phyloP scores from a whole-genome alignment of 2,113 vertebrate genomes.

The Paralichthys olivaceus region DNA sequence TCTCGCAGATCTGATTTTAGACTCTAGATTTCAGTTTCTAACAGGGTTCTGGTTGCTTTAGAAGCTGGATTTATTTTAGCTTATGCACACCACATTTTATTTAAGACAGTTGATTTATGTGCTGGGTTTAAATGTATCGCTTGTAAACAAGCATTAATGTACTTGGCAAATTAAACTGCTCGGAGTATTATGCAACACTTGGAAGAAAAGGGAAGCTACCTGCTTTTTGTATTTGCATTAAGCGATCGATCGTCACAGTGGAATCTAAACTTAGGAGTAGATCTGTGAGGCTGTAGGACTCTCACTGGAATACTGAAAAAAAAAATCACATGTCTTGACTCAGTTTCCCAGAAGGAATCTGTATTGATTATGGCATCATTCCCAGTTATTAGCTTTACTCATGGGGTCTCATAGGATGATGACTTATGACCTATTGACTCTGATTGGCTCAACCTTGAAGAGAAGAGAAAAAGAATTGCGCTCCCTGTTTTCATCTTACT shows the following conservation, averaged over 20 bases:
- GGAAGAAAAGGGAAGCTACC: constrained; percentile 19
- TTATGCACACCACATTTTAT: background rate
- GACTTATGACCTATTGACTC: constrained; percentile 13
- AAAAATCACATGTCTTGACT: constrained; percentile 43
- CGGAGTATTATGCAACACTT: constrained; percentile 37
- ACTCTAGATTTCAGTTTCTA: background rate
- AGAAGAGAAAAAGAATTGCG: constrained; percentile 12
- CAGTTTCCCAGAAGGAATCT: constrained; percentile 64
- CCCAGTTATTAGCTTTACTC: constrained; percentile 31
- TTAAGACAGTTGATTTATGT: background rate
- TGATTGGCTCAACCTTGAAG: constrained; percentile 26
- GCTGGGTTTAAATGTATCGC: constrained; percentile 12
- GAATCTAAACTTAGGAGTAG: constrained; percentile 66
- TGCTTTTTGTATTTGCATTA: constrained; percentile 38
- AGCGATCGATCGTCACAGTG: constrained; percentile 49
- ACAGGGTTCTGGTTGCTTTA: background rate
- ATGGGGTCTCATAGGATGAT: constrained; percentile 23
- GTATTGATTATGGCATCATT: constrained; percentile 66
- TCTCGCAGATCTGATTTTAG: constrained; percentile 1
- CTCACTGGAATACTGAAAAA: background rate
- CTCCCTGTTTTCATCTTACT: constrained; percentile 4
- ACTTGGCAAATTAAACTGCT: constrained; percentile 1
- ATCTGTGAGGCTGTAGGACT: constrained; percentile 40
- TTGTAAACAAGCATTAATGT: constrained; percentile 17
- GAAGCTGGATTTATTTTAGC: background rate